Evolutionary conservation across 1,140 invertebrate genomes (phyloP).

Genomic region (Drosophila leontia): DNA sequence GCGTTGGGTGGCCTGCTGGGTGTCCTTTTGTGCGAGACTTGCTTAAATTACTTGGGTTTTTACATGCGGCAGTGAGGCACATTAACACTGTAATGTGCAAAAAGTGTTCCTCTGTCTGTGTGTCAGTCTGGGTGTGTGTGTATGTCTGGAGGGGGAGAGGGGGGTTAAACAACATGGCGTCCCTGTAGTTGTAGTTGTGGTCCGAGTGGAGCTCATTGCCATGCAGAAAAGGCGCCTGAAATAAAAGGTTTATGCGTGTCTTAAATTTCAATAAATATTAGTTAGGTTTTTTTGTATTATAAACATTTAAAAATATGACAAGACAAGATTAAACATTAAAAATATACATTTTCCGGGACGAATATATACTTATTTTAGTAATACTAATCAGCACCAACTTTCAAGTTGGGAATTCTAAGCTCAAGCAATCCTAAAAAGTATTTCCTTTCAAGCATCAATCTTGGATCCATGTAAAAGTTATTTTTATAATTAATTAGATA

Average conservation of each 20-base stretch:
- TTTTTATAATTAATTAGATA: background rate
- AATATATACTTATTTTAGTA: background rate
- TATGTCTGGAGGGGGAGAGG: background rate
- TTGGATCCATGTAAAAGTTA: background rate
- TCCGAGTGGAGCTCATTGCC: conserved; percentile 65
- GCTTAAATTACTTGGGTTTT: conserved; percentile 83
- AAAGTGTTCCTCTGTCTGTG: conserved; percentile 52
- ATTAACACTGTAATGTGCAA: conserved; percentile 85
- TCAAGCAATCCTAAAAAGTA: background rate
- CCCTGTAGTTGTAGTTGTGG: conserved; percentile 61
- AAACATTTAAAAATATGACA: background rate
- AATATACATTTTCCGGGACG: background rate
- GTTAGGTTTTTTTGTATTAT: background rate
- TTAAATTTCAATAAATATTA: background rate
- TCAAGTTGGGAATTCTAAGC: background rate
- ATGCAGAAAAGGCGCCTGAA: conserved; percentile 55
- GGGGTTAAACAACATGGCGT: conserved; percentile 75
- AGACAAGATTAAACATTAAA: background rate
- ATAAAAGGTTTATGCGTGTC: conserved; percentile 26
- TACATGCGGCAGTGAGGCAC: conserved; percentile 84
- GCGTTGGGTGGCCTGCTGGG: background rate
- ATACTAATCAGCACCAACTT: background rate
- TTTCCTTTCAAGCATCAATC: no score
- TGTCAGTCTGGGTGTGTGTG: conserved; percentile 42
- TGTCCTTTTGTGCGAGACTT: conserved; percentile 54